Evolutionary conservation across 2,888 invertebrate species (phyloP).

Genomic region (Campopleginae sp.): DNA sequence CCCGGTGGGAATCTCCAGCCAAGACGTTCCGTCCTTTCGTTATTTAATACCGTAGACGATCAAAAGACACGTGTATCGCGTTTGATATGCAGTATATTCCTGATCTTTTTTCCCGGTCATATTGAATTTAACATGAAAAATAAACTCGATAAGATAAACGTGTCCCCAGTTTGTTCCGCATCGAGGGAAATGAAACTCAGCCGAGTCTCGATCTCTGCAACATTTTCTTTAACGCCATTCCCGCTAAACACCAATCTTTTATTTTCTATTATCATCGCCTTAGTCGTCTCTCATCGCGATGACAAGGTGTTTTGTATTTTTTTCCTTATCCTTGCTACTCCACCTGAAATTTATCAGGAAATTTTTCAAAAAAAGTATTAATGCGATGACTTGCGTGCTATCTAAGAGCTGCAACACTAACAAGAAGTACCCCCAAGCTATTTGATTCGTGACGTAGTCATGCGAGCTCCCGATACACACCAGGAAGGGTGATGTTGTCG

Average conservation of each 20-base stretch:
- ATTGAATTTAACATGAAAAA: conserved; percentile 9
- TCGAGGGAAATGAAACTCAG: not conserved
- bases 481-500: not conserved
- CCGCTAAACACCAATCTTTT: not conserved
- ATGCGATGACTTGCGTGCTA: not conserved
- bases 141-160: not conserved
- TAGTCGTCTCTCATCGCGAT: not conserved
- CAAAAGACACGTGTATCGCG: conserved; percentile 11
- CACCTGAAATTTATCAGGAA: not conserved
- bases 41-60: conserved; percentile 18
- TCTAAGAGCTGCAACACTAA: not conserved
- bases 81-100: conserved; percentile 15
- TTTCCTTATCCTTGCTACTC: not conserved
- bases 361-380: not conserved
- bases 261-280: not conserved
- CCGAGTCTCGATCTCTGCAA: not conserved
- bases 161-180: not conserved
- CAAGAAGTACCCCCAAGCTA: not conserved
- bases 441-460: not conserved
- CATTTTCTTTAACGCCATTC: not conserved
- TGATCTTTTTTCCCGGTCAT: not conserved
- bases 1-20: not conserved
- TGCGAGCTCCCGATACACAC: conserved; percentile 7
- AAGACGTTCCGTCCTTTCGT: conserved; percentile 10
- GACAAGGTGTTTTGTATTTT: not conserved